phyloP scores from a whole-genome alignment of 2,113 vertebrate species.

The Grantiella picta region DNA sequence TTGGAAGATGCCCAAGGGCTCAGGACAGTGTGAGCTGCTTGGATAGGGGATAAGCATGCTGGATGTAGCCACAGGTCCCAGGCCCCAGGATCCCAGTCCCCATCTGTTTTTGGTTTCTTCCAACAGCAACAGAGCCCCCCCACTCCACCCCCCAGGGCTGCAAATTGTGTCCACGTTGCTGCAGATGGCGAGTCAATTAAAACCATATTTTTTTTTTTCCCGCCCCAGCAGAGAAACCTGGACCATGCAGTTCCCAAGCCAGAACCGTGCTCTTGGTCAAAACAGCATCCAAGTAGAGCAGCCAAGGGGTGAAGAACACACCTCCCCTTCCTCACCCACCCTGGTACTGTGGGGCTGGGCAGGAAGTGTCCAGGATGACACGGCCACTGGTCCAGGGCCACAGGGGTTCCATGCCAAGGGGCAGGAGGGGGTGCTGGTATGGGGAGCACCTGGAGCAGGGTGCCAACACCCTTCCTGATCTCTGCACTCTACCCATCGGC shows the following conservation, averaged over 20 bases:
- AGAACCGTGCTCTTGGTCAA: fast-evolving
- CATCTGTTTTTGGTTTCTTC: background rate
- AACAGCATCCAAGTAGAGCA: fast-evolving
- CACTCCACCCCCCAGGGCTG: background rate
- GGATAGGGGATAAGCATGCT: fast-evolving
- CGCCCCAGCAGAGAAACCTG: background rate
- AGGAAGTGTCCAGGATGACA: background rate
- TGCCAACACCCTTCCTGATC: background rate
- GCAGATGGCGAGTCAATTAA: background rate
- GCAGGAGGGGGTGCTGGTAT: background rate
- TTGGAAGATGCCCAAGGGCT: background rate
- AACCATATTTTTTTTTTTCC: background rate
- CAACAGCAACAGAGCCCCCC: background rate
- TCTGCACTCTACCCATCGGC: too few relatives aligned
- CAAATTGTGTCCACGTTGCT: background rate
- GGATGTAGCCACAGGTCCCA: background rate
- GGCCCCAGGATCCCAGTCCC: background rate
- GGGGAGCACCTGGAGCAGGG: background rate
- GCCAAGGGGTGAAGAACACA: too few relatives aligned
- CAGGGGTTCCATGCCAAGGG: background rate
- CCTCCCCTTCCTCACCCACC: background rate
- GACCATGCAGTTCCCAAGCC: background rate
- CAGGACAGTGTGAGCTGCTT: background rate
- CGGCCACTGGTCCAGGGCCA: background rate
- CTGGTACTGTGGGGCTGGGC: fast-evolving